A percentile compares a stretch with the other conserved stretches of the same genome.
Evolutionary conservation across 53 echinoderm and acorn worm genomes (phyloP).

Genomic region (Actinopyga echinites): DNA sequence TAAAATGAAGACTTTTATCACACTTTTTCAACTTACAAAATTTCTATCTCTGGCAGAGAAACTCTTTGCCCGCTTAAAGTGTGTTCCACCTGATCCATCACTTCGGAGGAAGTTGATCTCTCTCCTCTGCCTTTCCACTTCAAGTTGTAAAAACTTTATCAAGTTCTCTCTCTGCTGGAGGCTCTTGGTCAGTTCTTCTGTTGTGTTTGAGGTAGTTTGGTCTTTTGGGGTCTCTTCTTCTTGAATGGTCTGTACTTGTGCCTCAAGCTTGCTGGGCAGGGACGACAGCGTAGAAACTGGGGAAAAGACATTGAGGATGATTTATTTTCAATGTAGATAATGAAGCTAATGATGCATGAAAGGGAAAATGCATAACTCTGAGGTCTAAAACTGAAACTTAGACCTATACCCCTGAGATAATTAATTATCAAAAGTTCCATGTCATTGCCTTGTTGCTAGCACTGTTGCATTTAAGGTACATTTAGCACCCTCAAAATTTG

Average conservation of each 20-base stretch:
- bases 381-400: too few relatives aligned
- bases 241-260: slow-evolving; percentile 57
- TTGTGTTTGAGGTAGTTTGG: slow-evolving; percentile 21
- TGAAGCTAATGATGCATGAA: too few relatives aligned
- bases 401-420: too few relatives aligned
- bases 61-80: slow-evolving; percentile 91
- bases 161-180: slow-evolving; percentile 90
- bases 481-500: too few relatives aligned
- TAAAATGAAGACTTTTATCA: too few relatives aligned
- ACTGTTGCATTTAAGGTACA: too few relatives aligned
- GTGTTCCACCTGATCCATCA: slow-evolving; percentile 49
- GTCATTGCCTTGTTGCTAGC: too few relatives aligned
- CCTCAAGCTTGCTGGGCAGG: slow-evolving; percentile 55
- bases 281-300: background rate
- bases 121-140: slow-evolving; percentile 80
- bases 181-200: slow-evolving; percentile 68
- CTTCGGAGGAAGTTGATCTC: slow-evolving; percentile 88
- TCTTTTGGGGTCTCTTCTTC: slow-evolving; percentile 2
- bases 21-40: slow-evolving; percentile 64
- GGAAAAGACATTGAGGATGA: too few relatives aligned
- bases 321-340: too few relatives aligned
- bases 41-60: slow-evolving; percentile 91
- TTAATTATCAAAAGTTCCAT: too few relatives aligned
- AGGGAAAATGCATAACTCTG: too few relatives aligned
- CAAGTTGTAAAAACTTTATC: slow-evolving; percentile 75